Base-by-base conservation (phyloP, 2,888 invertebrate genomes). In the Netelia virgata region DNA sequence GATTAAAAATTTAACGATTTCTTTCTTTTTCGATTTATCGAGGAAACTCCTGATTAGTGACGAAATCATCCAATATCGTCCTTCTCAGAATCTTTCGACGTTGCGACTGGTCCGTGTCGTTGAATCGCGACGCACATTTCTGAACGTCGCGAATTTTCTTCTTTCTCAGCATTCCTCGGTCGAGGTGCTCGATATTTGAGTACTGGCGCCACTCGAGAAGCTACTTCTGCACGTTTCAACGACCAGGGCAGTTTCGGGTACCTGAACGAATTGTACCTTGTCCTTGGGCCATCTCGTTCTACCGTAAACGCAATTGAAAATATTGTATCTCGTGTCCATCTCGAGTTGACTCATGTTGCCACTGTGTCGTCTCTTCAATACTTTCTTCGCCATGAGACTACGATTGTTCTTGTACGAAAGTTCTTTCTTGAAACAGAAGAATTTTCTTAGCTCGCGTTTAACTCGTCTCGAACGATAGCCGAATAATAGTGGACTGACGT, bases 401-500 rank as follows among this genome's bases (percentile, higher is more conserved):
- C 93, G 90, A 84, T 93, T 93, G 88, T 93, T 94, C 88, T 92
- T 93, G 87, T 93, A 92, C 1, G 92, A 92, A 1, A 91, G 86
- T 82, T 91, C 93, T 41, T 89, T 90, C n/a, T 91, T 88, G 85
- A 94, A 91, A 85, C 94, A 94, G 82, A 95, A 94, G 86, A 95
- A 93, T 87, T 94, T 94, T 10, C 94, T 91, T 1, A 95, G 91
- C 87, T 96, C 95, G 11, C 95, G 91, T 87, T 95, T 95, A 1
- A 97, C 96, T 36, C 96, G 94, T 16, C 96, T 95, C 85, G 96
- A 97, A 3, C 97, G 95, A 93, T 97, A 96, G 50, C 97, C 97
- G 92, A 97, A 97, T 69, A 97, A 94, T 90, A 97, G 95, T 18
- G 97, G 97, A 68, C 97, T 97, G 23, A 96, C 94, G 59, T 96